Percentiles rank a stretch among this genome's conserved stretches.
Conservation (phyloP, 2,797 vertebrate genomes). For the Micrastur ruficollis region DNA sequence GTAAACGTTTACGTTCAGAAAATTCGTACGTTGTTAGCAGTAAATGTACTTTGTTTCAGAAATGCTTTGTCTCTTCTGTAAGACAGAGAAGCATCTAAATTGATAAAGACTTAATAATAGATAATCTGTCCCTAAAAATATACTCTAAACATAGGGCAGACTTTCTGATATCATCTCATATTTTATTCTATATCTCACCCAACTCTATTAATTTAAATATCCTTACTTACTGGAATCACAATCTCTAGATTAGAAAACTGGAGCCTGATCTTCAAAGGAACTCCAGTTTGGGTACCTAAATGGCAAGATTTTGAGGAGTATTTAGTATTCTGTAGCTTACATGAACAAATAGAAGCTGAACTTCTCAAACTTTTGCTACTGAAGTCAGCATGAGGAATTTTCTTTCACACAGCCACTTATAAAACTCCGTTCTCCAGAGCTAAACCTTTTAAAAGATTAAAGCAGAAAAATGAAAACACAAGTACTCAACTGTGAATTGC, state of each 20-base stretch:
- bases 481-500: not conserved
- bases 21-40: not conserved
- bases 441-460: not conserved
- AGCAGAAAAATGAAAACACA: not conserved
- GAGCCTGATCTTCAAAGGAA: not conserved
- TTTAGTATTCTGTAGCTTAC: not conserved
- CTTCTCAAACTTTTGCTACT: not conserved
- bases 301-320: not conserved
- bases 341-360: not conserved
- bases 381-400: not conserved
- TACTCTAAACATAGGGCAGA: not conserved
- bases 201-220: not conserved
- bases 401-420: not conserved
- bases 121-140: not conserved
- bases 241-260: not conserved
- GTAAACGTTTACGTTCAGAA: not conserved
- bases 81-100: not conserved
- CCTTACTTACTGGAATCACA: not conserved
- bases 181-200: not conserved
- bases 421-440: not conserved
- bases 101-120: not conserved
- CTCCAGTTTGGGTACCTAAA: not conserved
- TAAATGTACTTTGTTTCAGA: not conserved
- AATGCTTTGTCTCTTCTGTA: not conserved
- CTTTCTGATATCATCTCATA: not conserved